phyloP scores from a whole-genome alignment of 2,888 invertebrate genomes.

The Acanthopleura granulata region DNA sequence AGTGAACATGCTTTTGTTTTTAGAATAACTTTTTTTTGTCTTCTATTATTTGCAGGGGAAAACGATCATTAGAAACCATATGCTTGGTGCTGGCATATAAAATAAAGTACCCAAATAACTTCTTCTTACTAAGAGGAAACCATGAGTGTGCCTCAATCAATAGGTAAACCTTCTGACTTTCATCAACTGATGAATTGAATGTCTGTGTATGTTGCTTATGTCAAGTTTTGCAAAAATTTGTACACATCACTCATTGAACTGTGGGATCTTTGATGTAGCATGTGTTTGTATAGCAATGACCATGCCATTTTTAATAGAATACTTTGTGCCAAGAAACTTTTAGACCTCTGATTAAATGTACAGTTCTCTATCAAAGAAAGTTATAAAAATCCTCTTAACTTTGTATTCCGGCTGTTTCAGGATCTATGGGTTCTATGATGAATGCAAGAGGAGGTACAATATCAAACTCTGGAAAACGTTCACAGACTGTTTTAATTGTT shows the following conservation, averaged over 20 bases:
- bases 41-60: conserved; percentile 66
- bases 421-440: conserved; percentile 75
- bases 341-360: too few species aligned
- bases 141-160: conserved; percentile 74
- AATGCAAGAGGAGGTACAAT: conserved; percentile 73
- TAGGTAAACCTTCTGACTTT: conserved; percentile 59
- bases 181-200: too few species aligned
- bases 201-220: too few species aligned
- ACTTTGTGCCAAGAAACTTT: background rate
- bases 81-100: conserved; percentile 73
- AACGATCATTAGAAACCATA: conserved; percentile 72
- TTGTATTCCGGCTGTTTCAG: conserved; percentile 51
- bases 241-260: too few species aligned
- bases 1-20: too few species aligned
- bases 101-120: conserved; percentile 74
- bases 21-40: background rate
- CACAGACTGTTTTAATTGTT: conserved; percentile 73
- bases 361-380: too few species aligned
- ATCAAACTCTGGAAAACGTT: conserved; percentile 74
- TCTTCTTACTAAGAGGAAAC: conserved; percentile 73
- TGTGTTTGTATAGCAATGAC: too few species aligned
- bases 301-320: too few species aligned
- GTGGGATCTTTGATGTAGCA: too few species aligned
- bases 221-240: too few species aligned
- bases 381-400: background rate